phyloP scores from a whole-genome alignment of 2,113 vertebrate species.

The Pterophyllum scalare region DNA sequence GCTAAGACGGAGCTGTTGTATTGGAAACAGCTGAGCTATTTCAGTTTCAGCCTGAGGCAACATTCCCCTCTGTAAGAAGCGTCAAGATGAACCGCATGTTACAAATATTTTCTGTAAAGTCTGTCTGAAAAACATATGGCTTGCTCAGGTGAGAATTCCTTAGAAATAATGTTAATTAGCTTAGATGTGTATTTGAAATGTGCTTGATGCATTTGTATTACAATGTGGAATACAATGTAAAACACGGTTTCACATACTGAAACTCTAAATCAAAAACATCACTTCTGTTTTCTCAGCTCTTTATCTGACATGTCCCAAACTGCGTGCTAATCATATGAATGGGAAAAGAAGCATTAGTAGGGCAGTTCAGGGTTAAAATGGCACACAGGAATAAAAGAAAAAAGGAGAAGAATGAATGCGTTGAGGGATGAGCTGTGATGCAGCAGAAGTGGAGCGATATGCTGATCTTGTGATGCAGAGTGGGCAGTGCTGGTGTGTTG shows the following conservation, averaged over 20 bases:
- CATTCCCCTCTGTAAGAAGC: slow-evolving; percentile 75
- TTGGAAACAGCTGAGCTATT: slow-evolving; percentile 86
- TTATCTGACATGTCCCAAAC: not conserved
- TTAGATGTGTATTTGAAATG: slow-evolving; percentile 20
- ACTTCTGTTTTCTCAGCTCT: not conserved
- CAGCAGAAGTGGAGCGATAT: slow-evolving; percentile 50
- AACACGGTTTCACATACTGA: not conserved
- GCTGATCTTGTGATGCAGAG: slow-evolving; percentile 63
- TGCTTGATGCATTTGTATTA: slow-evolving; percentile 23
- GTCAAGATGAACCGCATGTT: slow-evolving; percentile 52
- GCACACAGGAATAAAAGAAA: not conserved
- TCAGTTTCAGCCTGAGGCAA: slow-evolving; percentile 78
- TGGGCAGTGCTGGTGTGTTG: slow-evolving; percentile 53
- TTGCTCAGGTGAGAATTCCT: slow-evolving; percentile 63
- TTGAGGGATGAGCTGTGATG: slow-evolving; percentile 43
- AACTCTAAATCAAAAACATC: not conserved
- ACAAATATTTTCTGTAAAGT: slow-evolving; percentile 57
- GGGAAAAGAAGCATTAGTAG: not conserved
- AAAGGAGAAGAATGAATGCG: not conserved
- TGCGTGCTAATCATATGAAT: slow-evolving; percentile 6
- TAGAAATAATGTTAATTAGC: slow-evolving; percentile 72
- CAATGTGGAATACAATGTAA: not conserved
- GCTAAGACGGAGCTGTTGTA: slow-evolving; percentile 76
- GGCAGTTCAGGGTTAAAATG: slow-evolving; percentile 28
- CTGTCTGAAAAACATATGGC: slow-evolving; percentile 41